phyloP scores from a whole-genome alignment of 2,888 invertebrate species.

The Allophyes oxyacanthae region DNA sequence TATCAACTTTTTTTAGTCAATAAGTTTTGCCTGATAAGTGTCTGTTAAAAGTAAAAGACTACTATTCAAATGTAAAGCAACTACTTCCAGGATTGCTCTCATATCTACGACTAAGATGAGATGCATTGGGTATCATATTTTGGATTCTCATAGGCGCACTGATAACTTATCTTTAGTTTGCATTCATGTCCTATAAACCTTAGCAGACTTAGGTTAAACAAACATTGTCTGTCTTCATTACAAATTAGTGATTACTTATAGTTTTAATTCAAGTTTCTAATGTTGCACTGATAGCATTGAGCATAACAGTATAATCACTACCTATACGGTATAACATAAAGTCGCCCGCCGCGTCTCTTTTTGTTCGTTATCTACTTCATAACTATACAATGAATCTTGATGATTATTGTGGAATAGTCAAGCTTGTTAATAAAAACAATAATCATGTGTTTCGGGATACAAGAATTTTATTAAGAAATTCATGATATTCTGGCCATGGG shows the following conservation, averaged over 20 bases:
- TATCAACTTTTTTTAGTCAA: too few relatives aligned
- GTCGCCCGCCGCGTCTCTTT: too few relatives aligned
- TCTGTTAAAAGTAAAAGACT: too few relatives aligned
- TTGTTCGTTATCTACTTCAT: too few relatives aligned
- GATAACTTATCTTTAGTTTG: not conserved
- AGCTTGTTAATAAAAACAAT: too few relatives aligned
- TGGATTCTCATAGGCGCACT: not conserved
- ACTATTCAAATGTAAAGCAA: too few relatives aligned
- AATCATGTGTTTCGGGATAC: not conserved
- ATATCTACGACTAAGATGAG: not conserved
- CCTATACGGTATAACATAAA: too few relatives aligned
- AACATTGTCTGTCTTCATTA: slow-evolving; percentile 4
- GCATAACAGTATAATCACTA: too few relatives aligned
- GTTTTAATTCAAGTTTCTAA: not conserved
- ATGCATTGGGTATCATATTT: not conserved
- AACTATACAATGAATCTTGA: too few relatives aligned
- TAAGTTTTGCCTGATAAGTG: too few relatives aligned
- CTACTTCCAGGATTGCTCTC: too few relatives aligned
- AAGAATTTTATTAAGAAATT: slow-evolving; percentile 12
- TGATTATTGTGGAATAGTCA: not conserved
- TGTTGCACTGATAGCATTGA: slow-evolving; percentile 1
- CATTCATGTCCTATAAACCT: slow-evolving; percentile 22
- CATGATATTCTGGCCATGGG: slow-evolving; percentile 9
- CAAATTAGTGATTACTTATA: slow-evolving; percentile 10
- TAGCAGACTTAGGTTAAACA: slow-evolving; percentile 10